These are phyloP conservation scores for Temnothorax nylanderi DNA, from an alignment of 1,140 invertebrate species.

Conservation along the genomic window DNA sequence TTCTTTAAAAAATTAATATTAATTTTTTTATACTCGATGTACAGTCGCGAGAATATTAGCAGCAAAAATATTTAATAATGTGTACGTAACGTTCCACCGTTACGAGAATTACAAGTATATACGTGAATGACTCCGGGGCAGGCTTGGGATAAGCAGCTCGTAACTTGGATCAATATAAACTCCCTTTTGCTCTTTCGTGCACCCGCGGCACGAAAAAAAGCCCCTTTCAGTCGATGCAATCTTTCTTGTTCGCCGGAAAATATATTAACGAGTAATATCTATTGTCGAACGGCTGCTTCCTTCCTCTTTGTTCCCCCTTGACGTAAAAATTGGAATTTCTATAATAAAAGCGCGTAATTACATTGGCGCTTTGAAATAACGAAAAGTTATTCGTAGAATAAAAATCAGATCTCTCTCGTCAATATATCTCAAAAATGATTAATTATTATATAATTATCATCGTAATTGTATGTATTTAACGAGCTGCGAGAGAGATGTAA, in stretches of 20 bases:
- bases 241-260: conserved; percentile 51
- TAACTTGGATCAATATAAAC: conserved; percentile 63
- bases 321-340: conserved; percentile 34
- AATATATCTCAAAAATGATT: neutral
- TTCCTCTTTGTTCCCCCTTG: neutral
- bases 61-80: neutral
- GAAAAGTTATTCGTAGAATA: neutral
- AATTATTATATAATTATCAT: neutral
- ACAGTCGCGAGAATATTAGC: neutral
- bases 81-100: neutral
- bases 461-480: neutral
- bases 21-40: neutral
- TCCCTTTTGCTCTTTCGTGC: conserved; percentile 52
- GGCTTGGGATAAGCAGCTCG: conserved; percentile 39
- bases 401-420: neutral
- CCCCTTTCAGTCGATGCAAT: conserved; percentile 29
- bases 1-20: neutral
- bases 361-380: neutral
- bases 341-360: conserved; percentile 30
- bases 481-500: neutral
- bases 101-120: conserved; percentile 30
- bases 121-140: conserved; percentile 23
- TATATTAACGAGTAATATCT: conserved; percentile 55
- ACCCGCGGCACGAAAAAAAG: conserved; percentile 29
- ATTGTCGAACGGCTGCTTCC: conserved; percentile 21